Percentiles rank a stretch among this genome's conserved stretches.
phyloP scores from a whole-genome alignment of 2,113 vertebrate genomes.

The Vidua chalybeata region DNA sequence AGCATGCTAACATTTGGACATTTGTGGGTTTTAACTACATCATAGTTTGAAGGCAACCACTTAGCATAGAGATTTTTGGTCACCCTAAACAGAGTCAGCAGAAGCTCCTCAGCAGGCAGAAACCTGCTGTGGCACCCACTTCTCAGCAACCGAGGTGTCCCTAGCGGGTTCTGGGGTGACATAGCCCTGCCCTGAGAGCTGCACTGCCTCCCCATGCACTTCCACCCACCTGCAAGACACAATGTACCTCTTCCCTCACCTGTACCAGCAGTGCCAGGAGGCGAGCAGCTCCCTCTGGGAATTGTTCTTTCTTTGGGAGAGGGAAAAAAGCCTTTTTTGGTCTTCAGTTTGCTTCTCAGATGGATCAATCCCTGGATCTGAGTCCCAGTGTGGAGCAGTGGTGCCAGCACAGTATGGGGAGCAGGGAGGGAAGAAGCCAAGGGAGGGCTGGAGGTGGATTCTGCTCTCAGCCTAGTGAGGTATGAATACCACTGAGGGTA shows the following conservation, averaged over 20 bases:
- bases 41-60: background rate
- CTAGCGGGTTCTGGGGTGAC: rapidly evolving
- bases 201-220: background rate
- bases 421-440: background rate
- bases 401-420: background rate
- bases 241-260: background rate
- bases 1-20: background rate
- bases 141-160: background rate
- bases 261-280: background rate
- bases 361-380: background rate
- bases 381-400: background rate
- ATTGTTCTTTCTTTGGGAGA: background rate
- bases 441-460: background rate
- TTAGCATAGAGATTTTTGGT: background rate
- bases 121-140: background rate
- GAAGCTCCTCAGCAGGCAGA: background rate
- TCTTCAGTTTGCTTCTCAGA: background rate
- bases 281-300: rapidly evolving
- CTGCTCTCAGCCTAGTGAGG: background rate
- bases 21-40: background rate
- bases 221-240: background rate
- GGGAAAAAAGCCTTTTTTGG: background rate
- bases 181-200: background rate
- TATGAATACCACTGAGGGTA: background rate
- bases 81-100: background rate